Percentiles rank a stretch among this genome's conserved stretches.
Conservation (phyloP, 2,797 vertebrate species). For the Australoheros facetus region DNA sequence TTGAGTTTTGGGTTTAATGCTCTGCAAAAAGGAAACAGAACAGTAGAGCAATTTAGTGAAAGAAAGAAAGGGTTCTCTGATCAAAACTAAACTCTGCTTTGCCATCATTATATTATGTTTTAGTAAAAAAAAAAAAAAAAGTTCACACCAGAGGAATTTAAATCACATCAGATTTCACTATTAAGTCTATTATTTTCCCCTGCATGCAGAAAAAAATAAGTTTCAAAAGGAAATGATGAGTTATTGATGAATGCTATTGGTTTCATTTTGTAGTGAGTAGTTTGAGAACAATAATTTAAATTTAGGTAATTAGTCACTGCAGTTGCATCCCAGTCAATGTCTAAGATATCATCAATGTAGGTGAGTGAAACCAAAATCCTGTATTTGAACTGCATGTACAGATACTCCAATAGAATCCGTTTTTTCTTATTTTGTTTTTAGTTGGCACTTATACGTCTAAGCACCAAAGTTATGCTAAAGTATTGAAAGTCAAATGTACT, state of each 20-base stretch:
- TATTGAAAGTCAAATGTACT: not conserved
- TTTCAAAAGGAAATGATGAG: not conserved
- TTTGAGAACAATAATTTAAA: not conserved
- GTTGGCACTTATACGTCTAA: too few relatives aligned
- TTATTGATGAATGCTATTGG: not conserved
- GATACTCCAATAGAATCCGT: too few relatives aligned
- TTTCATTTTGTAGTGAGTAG: not conserved
- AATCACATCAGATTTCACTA: not conserved
- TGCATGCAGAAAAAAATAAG: not conserved
- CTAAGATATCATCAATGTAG: too few relatives aligned
- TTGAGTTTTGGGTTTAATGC: not conserved
- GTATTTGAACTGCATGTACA: too few relatives aligned
- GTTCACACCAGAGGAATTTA: not conserved
- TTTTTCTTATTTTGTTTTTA: too few relatives aligned
- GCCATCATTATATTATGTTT: not conserved
- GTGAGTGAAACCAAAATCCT: too few relatives aligned
- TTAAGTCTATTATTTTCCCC: not conserved
- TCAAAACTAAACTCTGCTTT: slow-evolving; percentile 1
- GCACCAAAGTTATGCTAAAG: too few relatives aligned
- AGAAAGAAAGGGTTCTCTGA: not conserved
- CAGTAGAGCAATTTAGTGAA: not conserved
- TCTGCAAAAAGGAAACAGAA: not conserved
- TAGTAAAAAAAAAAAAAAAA: not conserved
- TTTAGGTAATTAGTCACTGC: not conserved
- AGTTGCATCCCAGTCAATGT: too few relatives aligned